Conservation (phyloP, 2,113 vertebrate species). For the Neofelis nebulosa region DNA sequence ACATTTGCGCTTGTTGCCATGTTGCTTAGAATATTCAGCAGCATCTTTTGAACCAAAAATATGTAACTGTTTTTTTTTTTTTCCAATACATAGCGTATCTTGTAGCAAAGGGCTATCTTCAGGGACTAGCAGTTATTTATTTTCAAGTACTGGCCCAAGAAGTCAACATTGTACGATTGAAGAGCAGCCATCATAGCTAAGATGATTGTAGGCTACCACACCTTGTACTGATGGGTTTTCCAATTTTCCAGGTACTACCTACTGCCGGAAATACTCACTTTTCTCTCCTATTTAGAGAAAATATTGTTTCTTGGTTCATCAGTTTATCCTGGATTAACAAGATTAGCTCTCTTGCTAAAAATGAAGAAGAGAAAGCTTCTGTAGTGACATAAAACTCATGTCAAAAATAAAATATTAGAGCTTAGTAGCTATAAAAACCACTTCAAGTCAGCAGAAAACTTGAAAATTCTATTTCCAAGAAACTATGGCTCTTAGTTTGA, state of each 20-base stretch:
- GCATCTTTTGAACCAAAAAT: background rate
- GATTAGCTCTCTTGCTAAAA: background rate
- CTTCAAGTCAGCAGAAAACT: constrained; percentile 3
- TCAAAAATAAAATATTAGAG: background rate
- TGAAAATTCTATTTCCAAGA: background rate
- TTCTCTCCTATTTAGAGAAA: background rate
- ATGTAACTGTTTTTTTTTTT: background rate
- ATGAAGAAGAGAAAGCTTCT: background rate
- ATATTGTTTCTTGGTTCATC: background rate
- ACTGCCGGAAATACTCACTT: background rate
- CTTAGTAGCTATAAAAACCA: background rate
- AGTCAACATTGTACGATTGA: background rate
- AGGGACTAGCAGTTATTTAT: background rate
- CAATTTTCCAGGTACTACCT: background rate
- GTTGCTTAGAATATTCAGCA: background rate
- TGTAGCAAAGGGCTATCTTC: background rate
- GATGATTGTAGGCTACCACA: background rate
- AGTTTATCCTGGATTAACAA: background rate
- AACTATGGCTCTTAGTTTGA: constrained; percentile 10
- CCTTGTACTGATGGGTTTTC: background rate
- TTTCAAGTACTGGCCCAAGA: background rate
- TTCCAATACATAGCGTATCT: background rate
- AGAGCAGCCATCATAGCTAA: background rate
- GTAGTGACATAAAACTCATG: background rate
- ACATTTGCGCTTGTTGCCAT: background rate